Base-by-base conservation (phyloP, 2,797 vertebrate genomes). In the Holocentrus rufus region DNA sequence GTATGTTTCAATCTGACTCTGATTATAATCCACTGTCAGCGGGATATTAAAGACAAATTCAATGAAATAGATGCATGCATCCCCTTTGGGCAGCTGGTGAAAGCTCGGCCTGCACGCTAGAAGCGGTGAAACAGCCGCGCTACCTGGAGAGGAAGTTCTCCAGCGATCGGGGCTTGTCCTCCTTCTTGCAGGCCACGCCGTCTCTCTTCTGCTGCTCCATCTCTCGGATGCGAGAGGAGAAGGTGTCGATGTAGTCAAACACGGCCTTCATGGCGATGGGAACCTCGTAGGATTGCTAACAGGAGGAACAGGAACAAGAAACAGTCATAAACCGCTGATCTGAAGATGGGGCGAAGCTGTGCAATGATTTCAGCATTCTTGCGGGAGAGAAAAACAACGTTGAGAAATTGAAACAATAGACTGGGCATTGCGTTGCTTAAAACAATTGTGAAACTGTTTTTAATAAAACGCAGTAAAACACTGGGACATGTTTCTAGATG, bases 141-240 rank as follows among this genome's bases (percentile, higher is more conserved):
- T 93, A 98, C 98, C 98, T 97, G 77, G 97, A 98, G 15, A 99
- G 93, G 88, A 99, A 98, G 89, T 97, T 98, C 91, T 99, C 98
- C 86, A 99, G 83, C 0, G 98, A 98, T 56, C 97, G 93, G 67
- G 97, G 97, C 86, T 98, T 98, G 92, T 99, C 97, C 89, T 99
- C 97, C 69, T 98, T 98, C 88, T 95, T 95, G 85, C 98, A 99
- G 47, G 91, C 88, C 59, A 97, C 96, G 1, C 96, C 97, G 1
- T 99, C 96, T 77, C 94, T 94, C 92, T 98, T 99, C 90, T 99
- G 97, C 82, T 95, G 97, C 88, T 99, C 98, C 97, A 99, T 97
- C 79, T 99, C 98, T 90, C 96, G 95, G 89, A 98, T 95, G 75
- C 98, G 95, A 49, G 97, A 97, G 23, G 96, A 95, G 90, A 99